Evolutionary conservation across 2,888 invertebrate genomes (phyloP).

Genomic region (Apotomis capreana): DNA sequence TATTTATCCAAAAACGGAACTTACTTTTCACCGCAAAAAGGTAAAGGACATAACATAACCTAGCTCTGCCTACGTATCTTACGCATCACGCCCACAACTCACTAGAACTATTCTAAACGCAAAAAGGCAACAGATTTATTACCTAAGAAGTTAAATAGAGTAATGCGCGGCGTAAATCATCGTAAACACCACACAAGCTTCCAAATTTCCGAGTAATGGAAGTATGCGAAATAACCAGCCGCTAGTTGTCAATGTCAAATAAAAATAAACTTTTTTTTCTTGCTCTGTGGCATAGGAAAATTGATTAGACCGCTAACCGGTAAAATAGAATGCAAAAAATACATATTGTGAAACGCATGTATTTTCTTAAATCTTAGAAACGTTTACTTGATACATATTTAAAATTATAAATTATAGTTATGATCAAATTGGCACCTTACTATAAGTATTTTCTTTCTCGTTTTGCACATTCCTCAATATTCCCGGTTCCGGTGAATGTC

Average conservation of each 20-base stretch:
- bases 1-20: constrained; percentile 49
- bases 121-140: constrained; percentile 16
- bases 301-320: not conserved
- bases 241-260: constrained; percentile 39
- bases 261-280: constrained; percentile 14
- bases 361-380: too few species aligned
- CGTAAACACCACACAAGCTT: constrained; percentile 32
- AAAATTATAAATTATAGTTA: too few species aligned
- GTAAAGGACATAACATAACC: constrained; percentile 73
- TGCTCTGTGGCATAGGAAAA: not conserved
- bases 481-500: not conserved
- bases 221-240: constrained; percentile 36
- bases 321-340: not conserved
- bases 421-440: too few species aligned
- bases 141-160: constrained; percentile 19
- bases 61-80: constrained; percentile 58
- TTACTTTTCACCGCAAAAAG: constrained; percentile 66
- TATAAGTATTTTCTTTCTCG: too few species aligned
- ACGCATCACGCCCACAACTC: constrained; percentile 42
- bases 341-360: too few species aligned
- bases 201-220: constrained; percentile 20
- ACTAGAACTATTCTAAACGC: not conserved
- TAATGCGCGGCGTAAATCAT: constrained; percentile 28
- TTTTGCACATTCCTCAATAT: not conserved
- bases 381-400: too few species aligned